Evolutionary conservation across 2,888 invertebrate genomes (phyloP).

Genomic region (Euplexia lucipara): DNA sequence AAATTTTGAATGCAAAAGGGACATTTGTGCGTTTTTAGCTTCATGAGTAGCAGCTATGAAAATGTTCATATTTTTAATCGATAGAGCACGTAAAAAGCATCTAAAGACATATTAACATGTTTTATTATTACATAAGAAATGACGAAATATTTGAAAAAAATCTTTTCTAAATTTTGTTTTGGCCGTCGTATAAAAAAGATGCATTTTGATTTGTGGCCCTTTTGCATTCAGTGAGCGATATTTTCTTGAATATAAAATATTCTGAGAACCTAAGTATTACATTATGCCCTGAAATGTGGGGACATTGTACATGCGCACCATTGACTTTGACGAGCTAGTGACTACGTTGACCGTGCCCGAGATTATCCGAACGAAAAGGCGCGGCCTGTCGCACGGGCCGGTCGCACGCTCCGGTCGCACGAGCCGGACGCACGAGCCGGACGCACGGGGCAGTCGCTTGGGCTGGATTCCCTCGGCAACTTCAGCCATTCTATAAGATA

Average conservation of each 20-base stretch:
- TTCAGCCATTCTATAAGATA: background rate
- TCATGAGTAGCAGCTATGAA: background rate
- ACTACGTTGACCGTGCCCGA: constrained; percentile 10
- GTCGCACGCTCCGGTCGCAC: background rate
- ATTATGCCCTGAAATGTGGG: constrained; percentile 4
- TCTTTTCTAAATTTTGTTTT: too few species aligned
- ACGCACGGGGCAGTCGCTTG: background rate
- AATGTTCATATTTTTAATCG: too few species aligned
- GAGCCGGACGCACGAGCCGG: background rate
- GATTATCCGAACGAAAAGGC: background rate
- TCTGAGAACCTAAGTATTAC: background rate
- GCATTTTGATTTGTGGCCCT: too few species aligned
- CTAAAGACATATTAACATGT: too few species aligned
- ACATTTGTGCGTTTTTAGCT: background rate
- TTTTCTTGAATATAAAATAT: background rate
- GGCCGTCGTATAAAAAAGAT: too few species aligned
- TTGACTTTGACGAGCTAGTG: constrained; percentile 8
- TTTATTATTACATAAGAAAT: too few species aligned
- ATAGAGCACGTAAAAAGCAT: too few species aligned
- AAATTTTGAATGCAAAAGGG: constrained; percentile 8
- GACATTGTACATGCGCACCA: background rate
- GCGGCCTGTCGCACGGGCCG: background rate
- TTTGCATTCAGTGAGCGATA: background rate
- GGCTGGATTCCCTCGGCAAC: too few species aligned
- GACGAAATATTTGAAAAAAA: too few species aligned